Conservation (phyloP, 1,140 invertebrate species). For the Caerostris darwini region DNA sequence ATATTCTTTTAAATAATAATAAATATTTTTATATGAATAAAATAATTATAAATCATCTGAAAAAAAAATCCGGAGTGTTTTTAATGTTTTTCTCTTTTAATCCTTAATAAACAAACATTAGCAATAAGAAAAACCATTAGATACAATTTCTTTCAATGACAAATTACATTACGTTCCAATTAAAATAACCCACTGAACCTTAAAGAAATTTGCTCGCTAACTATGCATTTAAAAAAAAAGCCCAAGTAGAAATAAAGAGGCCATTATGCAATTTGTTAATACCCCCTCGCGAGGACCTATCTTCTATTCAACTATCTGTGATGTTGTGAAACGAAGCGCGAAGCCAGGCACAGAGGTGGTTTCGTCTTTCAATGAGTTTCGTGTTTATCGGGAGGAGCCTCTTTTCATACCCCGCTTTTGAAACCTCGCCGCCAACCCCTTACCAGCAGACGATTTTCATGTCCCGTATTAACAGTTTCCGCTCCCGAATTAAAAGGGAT, state of each 20-base stretch:
- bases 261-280: slow-evolving; percentile 17
- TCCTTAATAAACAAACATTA: no score
- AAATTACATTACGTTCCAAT: no score
- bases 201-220: not conserved
- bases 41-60: no score
- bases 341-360: slow-evolving; percentile 45
- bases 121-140: no score
- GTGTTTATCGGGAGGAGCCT: slow-evolving; percentile 34
- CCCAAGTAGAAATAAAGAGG: not conserved
- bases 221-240: not conserved
- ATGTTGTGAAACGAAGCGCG: slow-evolving; percentile 59
- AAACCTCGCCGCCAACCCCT: slow-evolving; percentile 22
- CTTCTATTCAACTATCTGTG: slow-evolving; percentile 50
- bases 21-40: no score
- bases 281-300: not conserved
- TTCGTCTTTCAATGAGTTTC: slow-evolving; percentile 56
- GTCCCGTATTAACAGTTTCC: slow-evolving; percentile 50
- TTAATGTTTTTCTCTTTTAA: no score
- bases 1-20: no score
- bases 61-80: no score
- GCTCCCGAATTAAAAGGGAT: slow-evolving; percentile 26
- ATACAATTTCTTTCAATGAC: no score
- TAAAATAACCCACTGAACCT: no score
- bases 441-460: slow-evolving; percentile 25
- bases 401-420: slow-evolving; percentile 29